Conservation (phyloP, 2,113 vertebrate species). For the Gnathonemus longibarbis region DNA sequence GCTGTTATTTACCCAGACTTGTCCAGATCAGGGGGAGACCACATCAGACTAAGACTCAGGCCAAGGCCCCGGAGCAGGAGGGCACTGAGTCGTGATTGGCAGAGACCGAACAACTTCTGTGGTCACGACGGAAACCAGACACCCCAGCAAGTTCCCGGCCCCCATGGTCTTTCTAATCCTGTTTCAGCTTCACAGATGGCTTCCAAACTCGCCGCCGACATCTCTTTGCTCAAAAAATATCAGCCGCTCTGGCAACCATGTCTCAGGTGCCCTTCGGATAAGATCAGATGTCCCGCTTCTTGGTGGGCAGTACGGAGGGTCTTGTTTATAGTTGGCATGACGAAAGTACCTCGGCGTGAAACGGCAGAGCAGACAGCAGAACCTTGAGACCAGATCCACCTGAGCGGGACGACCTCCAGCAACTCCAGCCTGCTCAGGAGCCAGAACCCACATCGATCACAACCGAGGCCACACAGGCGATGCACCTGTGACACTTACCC, state of each 20-base stretch:
- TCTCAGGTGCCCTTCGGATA: not conserved
- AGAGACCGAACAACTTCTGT: not conserved
- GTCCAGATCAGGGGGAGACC: conserved; percentile 19
- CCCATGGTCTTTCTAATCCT: not conserved
- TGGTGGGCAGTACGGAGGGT: not conserved
- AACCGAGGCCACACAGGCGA: not conserved
- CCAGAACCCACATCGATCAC: not conserved
- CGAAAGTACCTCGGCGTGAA: not conserved
- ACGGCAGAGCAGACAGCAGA: not conserved
- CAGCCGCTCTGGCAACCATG: not conserved
- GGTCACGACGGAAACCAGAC: not conserved
- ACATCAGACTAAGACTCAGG: not conserved
- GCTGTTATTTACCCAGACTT: conserved; percentile 26
- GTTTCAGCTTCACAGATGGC: not conserved
- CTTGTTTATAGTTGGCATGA: not conserved
- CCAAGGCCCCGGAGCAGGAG: not conserved
- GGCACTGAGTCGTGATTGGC: not conserved
- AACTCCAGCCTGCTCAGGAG: not conserved
- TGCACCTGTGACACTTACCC: not conserved
- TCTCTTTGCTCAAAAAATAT: not conserved
- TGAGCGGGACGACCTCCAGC: not conserved
- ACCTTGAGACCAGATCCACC: not conserved
- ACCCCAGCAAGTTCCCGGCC: not conserved
- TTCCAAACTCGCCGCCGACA: not conserved
- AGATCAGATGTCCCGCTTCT: not conserved